Conservation (phyloP, 1,140 invertebrate genomes). For the Melipona quadrifasciata region DNA sequence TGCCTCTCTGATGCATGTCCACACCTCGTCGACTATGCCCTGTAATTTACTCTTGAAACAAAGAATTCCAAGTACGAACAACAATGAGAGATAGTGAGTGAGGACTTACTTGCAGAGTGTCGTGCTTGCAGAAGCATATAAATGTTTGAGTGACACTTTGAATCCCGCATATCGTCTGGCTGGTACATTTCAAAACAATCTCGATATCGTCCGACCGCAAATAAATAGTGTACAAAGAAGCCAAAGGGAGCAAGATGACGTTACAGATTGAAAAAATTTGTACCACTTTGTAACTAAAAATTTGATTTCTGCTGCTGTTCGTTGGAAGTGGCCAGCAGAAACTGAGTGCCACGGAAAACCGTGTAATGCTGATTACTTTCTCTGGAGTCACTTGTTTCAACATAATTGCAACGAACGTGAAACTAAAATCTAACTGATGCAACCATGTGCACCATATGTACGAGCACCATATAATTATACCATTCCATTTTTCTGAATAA, state of each 20-base stretch:
- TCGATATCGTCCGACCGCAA: not conserved
- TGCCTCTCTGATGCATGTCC: too few species aligned
- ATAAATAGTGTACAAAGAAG: not conserved
- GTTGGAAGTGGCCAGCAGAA: conserved; percentile 31
- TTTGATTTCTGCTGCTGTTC: not conserved
- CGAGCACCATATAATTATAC: too few species aligned
- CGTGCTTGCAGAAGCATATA: not conserved
- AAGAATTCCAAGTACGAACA: too few species aligned
- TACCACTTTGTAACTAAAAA: not conserved
- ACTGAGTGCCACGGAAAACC: not conserved
- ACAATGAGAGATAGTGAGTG: too few species aligned
- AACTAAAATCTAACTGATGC: too few species aligned
- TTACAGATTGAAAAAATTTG: not conserved
- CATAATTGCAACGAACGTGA: not conserved
- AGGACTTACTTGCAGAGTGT: conserved; percentile 25
- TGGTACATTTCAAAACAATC: not conserved
- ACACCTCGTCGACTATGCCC: too few species aligned
- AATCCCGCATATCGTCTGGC: too few species aligned
- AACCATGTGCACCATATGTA: too few species aligned
- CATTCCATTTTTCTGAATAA: too few species aligned
- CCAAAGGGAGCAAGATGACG: not conserved
- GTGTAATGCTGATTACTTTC: conserved; percentile 10
- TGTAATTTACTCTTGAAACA: too few species aligned
- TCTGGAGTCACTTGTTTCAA: conserved; percentile 3
- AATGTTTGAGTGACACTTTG: not conserved